A percentile compares a stretch with the other conserved stretches of the same genome.
Evolutionary conservation across 2,888 invertebrate species (phyloP).

Genomic region (Choristoneura rosaceana): DNA sequence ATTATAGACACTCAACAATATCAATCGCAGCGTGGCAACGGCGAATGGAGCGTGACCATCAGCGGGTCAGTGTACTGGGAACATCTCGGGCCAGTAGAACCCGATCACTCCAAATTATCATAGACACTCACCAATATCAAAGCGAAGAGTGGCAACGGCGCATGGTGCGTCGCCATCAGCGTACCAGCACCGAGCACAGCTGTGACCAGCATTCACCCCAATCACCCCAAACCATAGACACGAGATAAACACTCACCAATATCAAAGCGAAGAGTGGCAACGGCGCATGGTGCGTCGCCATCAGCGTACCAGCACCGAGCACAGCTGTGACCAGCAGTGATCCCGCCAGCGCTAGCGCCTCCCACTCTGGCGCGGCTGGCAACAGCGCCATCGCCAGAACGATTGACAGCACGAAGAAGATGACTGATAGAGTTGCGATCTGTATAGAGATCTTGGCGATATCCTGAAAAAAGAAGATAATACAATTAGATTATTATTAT

Average conservation of each 20-base stretch:
- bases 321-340: slow-evolving; percentile 86
- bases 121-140: slow-evolving; percentile 86
- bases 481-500: too few relatives aligned
- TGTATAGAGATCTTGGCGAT: slow-evolving; percentile 66
- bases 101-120: slow-evolving; percentile 50
- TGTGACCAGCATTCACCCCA: slow-evolving; percentile 87
- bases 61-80: too few relatives aligned
- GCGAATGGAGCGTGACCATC: too few relatives aligned
- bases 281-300: slow-evolving; percentile 87
- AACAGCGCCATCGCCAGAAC: slow-evolving; percentile 83
- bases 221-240: slow-evolving; percentile 47
- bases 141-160: slow-evolving; percentile 90
- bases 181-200: slow-evolving; percentile 67
- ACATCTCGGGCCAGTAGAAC: slow-evolving; percentile 85
- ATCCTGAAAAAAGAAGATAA: slow-evolving; percentile 76
- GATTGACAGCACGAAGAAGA: slow-evolving; percentile 78
- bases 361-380: slow-evolving; percentile 86
- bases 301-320: slow-evolving; percentile 86
- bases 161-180: slow-evolving; percentile 86
- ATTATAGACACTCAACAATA: slow-evolving; percentile 82
- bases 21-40: slow-evolving; percentile 62
- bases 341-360: slow-evolving; percentile 86
- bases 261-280: slow-evolving; percentile 91
- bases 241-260: slow-evolving; percentile 79
- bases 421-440: slow-evolving; percentile 81